These are phyloP conservation scores for Cheilosia pagana DNA, from an alignment of 2,888 invertebrate species.

Conservation along the genomic window DNA sequence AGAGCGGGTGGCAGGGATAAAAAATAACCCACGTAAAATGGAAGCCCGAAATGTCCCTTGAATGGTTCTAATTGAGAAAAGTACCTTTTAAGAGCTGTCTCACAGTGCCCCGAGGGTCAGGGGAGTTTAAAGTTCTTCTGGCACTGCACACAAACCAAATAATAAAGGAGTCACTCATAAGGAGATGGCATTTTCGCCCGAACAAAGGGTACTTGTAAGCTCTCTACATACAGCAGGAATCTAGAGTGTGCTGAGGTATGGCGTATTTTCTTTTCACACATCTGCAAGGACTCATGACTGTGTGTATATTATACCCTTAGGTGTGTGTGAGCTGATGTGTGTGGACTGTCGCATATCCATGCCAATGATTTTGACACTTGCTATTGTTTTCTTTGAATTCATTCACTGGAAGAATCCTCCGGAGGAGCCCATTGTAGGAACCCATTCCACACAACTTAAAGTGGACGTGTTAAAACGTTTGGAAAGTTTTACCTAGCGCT, in stretches of 20 bases:
- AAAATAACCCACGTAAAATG: constrained; percentile 41
- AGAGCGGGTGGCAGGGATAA: constrained; percentile 6
- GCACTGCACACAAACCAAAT: constrained; percentile 9
- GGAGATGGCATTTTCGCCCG: constrained; percentile 44
- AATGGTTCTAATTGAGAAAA: constrained; percentile 70
- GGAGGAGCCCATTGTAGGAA: not conserved
- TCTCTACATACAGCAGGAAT: not conserved
- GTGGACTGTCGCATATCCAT: constrained; percentile 17
- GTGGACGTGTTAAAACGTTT: constrained; percentile 1
- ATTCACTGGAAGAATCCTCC: constrained; percentile 16
- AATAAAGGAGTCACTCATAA: constrained; percentile 41
- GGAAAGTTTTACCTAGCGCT: not conserved
- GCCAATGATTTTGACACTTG: constrained; percentile 57
- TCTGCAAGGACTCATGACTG: constrained; percentile 3
- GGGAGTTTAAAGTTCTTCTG: constrained; percentile 50
- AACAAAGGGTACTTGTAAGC: constrained; percentile 37
- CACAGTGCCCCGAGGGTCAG: constrained; percentile 59
- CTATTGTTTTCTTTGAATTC: constrained; percentile 58
- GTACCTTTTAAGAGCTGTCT: constrained; percentile 66
- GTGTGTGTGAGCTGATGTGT: not conserved
- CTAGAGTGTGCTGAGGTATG: constrained; percentile 21
- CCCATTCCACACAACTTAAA: constrained; percentile 33
- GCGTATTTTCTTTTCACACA: constrained; percentile 24
- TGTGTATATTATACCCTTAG: not conserved
- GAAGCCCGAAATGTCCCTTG: constrained; percentile 64